Evolutionary conservation across 64 coral and sea anemone species (phyloP).

Genomic region (Dendronephthya gigantea): DNA sequence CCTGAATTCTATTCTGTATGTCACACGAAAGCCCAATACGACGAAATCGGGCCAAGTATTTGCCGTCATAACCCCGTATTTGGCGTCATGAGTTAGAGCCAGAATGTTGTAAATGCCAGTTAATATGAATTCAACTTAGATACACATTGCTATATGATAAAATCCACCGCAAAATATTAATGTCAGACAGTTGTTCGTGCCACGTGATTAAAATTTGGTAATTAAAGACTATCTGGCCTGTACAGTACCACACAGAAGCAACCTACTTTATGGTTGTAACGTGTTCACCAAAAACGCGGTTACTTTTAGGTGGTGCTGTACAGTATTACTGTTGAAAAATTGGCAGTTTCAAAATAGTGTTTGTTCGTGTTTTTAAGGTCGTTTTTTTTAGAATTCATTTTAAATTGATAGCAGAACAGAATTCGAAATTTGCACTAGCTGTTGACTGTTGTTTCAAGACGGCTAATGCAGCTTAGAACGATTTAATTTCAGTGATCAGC

Average conservation of each 20-base stretch:
- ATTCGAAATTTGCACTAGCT: no score
- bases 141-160: not conserved
- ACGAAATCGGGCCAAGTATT: constrained; percentile 88
- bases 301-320: no score
- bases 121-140: not conserved
- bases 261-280: not conserved
- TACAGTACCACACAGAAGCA: not conserved
- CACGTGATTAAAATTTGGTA: not conserved
- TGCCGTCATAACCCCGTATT: constrained; percentile 98
- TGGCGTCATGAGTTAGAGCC: constrained; percentile 59
- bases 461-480: no score
- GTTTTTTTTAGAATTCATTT: no score
- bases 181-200: not conserved
- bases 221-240: not conserved
- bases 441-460: no score
- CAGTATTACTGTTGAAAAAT: no score
- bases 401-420: no score
- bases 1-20: constrained; percentile 97
- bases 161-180: not conserved
- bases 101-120: not conserved
- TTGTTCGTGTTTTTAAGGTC: no score
- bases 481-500: no score
- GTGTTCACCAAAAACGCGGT: no score
- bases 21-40: constrained; percentile 97
- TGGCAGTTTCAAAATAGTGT: no score